Conservation (phyloP, 2,113 vertebrate species). For the human (Homo sapiens) region DNA sequence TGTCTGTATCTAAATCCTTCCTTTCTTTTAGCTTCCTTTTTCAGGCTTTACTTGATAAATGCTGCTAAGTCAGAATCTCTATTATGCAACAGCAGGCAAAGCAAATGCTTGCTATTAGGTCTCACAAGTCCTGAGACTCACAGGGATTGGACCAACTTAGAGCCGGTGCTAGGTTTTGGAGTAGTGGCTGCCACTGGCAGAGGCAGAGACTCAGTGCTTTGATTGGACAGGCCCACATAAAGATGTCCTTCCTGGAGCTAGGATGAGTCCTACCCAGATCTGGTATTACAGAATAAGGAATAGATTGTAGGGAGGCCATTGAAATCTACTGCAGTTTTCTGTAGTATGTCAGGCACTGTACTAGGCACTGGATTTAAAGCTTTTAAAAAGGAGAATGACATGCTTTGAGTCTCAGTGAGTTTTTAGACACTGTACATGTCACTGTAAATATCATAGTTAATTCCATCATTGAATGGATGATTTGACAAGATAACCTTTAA, state of each 20-base stretch:
- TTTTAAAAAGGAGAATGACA: background rate
- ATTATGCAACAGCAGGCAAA: background rate
- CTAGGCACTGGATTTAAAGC: background rate
- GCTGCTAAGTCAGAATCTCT: background rate
- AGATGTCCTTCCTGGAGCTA: background rate
- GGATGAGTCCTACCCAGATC: background rate
- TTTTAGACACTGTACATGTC: background rate
- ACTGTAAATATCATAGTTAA: background rate
- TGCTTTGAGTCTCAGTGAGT: background rate
- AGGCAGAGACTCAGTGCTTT: background rate
- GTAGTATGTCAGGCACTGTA: background rate
- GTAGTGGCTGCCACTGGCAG: background rate
- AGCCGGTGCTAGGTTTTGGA: background rate
- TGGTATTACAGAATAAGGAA: background rate
- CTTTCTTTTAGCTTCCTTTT: background rate
- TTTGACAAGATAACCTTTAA: background rate
- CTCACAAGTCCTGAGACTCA: background rate
- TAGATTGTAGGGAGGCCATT: background rate
- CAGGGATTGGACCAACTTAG: background rate
- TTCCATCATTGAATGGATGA: background rate
- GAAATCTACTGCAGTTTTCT: background rate
- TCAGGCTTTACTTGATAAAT: background rate
- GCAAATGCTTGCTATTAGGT: background rate
- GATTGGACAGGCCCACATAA: background rate
- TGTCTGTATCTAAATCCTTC: background rate